Conservation (phyloP, 2,797 vertebrate species). For the Poeciliopsis paucimaculata region DNA sequence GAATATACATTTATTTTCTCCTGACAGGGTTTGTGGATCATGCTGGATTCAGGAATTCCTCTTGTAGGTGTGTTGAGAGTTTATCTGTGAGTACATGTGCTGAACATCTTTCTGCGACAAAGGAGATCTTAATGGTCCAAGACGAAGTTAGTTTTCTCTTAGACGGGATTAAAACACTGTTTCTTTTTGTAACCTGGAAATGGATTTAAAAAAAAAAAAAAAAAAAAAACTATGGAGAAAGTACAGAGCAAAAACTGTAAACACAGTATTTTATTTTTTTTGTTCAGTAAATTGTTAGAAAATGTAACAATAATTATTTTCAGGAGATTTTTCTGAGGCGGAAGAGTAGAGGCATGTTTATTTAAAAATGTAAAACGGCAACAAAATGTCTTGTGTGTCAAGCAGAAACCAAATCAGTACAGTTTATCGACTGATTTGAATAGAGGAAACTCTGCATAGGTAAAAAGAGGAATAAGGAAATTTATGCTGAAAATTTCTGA, state of each 20-base stretch:
- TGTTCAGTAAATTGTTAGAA: slow-evolving; percentile 37
- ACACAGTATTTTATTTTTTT: slow-evolving; percentile 11
- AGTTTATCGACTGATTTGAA: slow-evolving; percentile 13
- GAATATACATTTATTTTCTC: slow-evolving; percentile 52
- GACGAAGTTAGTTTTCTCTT: slow-evolving; percentile 13
- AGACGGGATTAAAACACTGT: slow-evolving; percentile 4
- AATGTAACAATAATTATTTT: slow-evolving; percentile 17
- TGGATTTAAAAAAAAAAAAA: neutral
- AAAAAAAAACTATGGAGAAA: neutral
- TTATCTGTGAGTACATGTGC: slow-evolving; percentile 59
- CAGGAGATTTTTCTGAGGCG: neutral
- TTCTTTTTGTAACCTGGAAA: slow-evolving; percentile 18
- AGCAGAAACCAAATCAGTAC: slow-evolving; percentile 12
- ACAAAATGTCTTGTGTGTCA: slow-evolving; percentile 24
- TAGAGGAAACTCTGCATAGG: slow-evolving; percentile 4
- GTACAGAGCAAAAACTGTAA: slow-evolving; percentile 17
- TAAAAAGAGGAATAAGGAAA: neutral
- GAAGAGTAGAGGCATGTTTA: neutral
- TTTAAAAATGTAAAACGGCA: slow-evolving; percentile 18
- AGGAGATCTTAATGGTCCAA: slow-evolving; percentile 19
- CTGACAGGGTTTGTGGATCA: slow-evolving; percentile 44
- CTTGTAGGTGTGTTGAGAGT: slow-evolving; percentile 58
- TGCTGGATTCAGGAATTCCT: slow-evolving; percentile 63
- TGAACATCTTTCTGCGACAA: slow-evolving; percentile 23
- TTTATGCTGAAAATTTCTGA: neutral